Evolutionary conservation across 2,113 vertebrate species (phyloP), one percentile per base, ranked within the genome.

Genomic region (Tiliqua scincoides): DNA sequence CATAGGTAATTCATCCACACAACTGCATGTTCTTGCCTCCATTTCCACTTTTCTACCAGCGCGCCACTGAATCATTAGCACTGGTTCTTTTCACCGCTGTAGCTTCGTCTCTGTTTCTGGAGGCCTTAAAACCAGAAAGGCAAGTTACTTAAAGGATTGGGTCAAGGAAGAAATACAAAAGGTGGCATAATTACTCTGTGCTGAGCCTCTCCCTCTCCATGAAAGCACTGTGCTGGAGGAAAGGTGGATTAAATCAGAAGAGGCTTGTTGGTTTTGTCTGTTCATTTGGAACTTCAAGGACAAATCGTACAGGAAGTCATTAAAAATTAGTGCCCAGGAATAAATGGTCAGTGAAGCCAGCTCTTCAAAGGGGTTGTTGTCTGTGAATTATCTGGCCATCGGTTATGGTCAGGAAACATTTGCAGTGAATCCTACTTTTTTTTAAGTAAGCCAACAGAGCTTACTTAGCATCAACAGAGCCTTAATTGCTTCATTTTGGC

Each of bases 41-140:
- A 59, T 7, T 83, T 57, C 63, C 63, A 78, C 23, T 37, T 76
- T 6, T 27, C 14, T 27, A 35, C 76, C 78, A 32, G 37, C 10
- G 15, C n/a, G 2, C 57, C 68, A 85, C 0, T 0, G 3, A 1
- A 21, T 61, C 90, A 23, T 14, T 83, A 40, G 27, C 79, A 75
- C 40, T 43, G 0, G 7, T 48, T 57, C 54, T 77, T 54, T 30
- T 59, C 25, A 63, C 25, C n/a, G 74, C 85, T 85, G 65, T 8
- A 0, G 89, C 83, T 90, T 87, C 40, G n/a, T 77, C 84, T 84
- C 52, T 90, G 79, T 89, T 87, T 35, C 91, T 91, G 0, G 67
- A 8, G 91, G 91, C 80, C 74, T 92, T 67, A 89, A 92, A 94
- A 93, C 92, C 87, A 82, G 94, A 93, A 91, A 91, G 74, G 48